These are phyloP conservation scores for Caenorhabditis sp. DNA, from an alignment of 2,888 invertebrate species.

Conservation along the genomic window DNA sequence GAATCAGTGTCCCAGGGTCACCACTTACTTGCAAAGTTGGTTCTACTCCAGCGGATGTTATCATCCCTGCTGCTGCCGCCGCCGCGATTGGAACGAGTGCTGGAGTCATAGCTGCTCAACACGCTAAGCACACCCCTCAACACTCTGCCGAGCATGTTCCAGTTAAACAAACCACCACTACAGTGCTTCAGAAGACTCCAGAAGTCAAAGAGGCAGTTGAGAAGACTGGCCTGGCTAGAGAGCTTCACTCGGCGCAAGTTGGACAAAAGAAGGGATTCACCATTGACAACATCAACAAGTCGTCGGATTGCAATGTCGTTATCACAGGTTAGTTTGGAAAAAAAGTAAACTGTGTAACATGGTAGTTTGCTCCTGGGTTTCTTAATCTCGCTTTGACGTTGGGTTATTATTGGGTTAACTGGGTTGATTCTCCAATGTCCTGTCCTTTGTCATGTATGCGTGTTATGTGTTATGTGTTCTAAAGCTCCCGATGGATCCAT, in stretches of 20 bases:
- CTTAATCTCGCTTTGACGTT: no score
- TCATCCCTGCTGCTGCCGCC: conserved; percentile 28
- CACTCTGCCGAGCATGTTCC: conserved; percentile 51
- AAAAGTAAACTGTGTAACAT: neutral
- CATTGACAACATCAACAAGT: conserved; percentile 76
- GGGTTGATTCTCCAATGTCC: conserved; percentile 42
- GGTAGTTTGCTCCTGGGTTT: conserved; percentile 26
- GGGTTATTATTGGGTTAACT: conserved; percentile 35
- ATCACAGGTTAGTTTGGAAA: conserved; percentile 77
- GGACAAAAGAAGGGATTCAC: conserved; percentile 82
- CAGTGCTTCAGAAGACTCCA: conserved; percentile 60
- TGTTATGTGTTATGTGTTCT: conserved; percentile 64
- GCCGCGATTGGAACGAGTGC: conserved; percentile 32
- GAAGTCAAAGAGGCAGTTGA: conserved; percentile 58
- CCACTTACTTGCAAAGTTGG: conserved; percentile 52
- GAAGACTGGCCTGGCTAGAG: conserved; percentile 65
- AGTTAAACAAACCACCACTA: conserved; percentile 33
- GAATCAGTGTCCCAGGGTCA: conserved; percentile 83
- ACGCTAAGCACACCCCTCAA: conserved; percentile 40
- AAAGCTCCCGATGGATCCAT: conserved; percentile 77
- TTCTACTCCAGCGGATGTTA: conserved; percentile 26
- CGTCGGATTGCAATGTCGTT: conserved; percentile 81
- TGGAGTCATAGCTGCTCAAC: conserved; percentile 12
- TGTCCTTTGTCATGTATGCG: conserved; percentile 50
- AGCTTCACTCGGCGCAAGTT: conserved; percentile 70